phyloP scores from a whole-genome alignment of 2,113 vertebrate genomes.

The Tylochromis polylepis region DNA sequence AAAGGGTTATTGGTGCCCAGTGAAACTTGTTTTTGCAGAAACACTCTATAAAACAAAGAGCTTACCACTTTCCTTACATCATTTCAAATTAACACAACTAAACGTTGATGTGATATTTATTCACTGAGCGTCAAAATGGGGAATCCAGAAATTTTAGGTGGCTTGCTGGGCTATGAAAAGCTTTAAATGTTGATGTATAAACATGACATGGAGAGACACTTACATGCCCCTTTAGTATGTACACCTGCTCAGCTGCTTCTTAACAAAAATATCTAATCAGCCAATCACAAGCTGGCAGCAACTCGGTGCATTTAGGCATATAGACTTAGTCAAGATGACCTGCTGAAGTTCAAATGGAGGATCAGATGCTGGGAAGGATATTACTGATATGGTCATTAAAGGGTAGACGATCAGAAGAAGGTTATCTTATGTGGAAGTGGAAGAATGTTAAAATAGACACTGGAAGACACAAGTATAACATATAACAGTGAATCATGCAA shows the following conservation, averaged over 20 bases:
- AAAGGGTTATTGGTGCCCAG: not conserved
- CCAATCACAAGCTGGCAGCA: not conserved
- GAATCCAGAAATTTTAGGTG: not conserved
- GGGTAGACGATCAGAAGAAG: not conserved
- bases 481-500: not conserved
- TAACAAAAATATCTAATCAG: not conserved
- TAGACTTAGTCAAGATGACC: not conserved
- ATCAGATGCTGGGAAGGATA: not conserved
- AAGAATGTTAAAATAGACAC: not conserved
- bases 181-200: not conserved
- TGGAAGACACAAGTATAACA: not conserved
- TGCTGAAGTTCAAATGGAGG: not conserved
- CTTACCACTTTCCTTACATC: not conserved
- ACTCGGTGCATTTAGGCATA: not conserved
- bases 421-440: not conserved
- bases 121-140: not conserved
- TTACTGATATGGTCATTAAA: not conserved
- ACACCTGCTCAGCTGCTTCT: not conserved
- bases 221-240: not conserved
- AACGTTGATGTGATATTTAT: not conserved
- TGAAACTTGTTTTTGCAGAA: not conserved
- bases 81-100: not conserved
- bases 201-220: not conserved
- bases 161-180: not conserved
- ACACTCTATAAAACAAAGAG: not conserved